phyloP scores from a whole-genome alignment of 2,888 invertebrate species.

The Aquatica leii region DNA sequence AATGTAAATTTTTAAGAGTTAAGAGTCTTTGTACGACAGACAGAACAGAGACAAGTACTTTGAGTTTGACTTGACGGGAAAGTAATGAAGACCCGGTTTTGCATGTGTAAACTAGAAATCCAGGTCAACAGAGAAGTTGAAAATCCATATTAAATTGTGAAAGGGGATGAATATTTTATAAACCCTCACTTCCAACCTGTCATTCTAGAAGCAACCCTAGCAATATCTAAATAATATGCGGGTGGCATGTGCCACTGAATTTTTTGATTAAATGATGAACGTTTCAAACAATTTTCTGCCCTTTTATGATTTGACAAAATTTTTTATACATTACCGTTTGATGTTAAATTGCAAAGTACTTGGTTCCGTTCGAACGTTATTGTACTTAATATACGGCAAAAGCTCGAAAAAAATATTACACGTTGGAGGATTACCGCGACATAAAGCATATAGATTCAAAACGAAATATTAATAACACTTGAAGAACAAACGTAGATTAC shows the following conservation, averaged over 20 bases:
- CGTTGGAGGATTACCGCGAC: too few species aligned
- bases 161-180: conserved; percentile 38
- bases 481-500: too few species aligned
- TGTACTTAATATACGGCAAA: too few species aligned
- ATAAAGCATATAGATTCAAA: too few species aligned
- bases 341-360: too few species aligned
- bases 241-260: conserved; percentile 36
- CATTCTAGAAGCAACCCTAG: conserved; percentile 38
- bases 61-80: conserved; percentile 28
- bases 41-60: conserved; percentile 31
- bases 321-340: background rate
- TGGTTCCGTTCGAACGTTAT: too few species aligned
- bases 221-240: conserved; percentile 39
- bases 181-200: conserved; percentile 39
- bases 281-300: conserved; percentile 24
- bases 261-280: conserved; percentile 38
- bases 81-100: conserved; percentile 37
- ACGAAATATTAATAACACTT: too few species aligned
- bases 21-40: conserved; percentile 33
- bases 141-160: conserved; percentile 38
- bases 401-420: too few species aligned
- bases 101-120: conserved; percentile 39
- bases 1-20: conserved; percentile 34
- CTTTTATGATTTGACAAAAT: conserved; percentile 9
- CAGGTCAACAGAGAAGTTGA: conserved; percentile 38